Base-by-base conservation (phyloP, 2,888 invertebrate species). In the Cecidostiba fungosa region DNA sequence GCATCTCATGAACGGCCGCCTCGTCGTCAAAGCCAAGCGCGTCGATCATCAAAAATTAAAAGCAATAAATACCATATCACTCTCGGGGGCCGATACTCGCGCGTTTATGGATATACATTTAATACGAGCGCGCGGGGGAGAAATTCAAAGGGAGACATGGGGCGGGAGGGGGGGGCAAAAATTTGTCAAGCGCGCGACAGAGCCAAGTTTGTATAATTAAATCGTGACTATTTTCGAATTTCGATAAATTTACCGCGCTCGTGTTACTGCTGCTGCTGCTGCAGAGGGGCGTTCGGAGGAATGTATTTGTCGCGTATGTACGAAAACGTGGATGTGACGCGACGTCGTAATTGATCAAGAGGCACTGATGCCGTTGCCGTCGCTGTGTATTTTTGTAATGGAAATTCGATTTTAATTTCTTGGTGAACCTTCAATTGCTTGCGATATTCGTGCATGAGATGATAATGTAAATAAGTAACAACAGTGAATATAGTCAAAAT, bases 211-310 rank as follows among this genome's bases (percentile, higher is more conserved):
- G 74, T 74, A 70, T 85, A 83, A 87, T 85, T 81, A 84, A 87
- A 85, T 85, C 62, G 78, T n/a, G 62, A 87, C 81, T 85, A 83
- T 87, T 85, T 85, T 87, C 70, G 78, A 87, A 79, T 80, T 83
- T 78, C 81, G 78, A 81, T 85, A 82, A 84, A 87, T 85, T 82
- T 82, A 69, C 78, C 78, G 66, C 54, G 16, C 54, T 54, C 54
- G 54, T 3, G 12, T 1, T 43, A 12, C 39, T 32, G 32, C 32
- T 32, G 32, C 32, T 50, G 59, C 19, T n/a, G 23, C 23, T 23
- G 26, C 12, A 36, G 47, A 66, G 19, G 3, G 29, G 69, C 16
- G 32, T 76, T 47, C 29, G 5, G 16, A 59, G 73, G 80, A 73
- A 81, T 81, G 73, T 73, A 54, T 16, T 29, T 29, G 39, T 29